Conservation (phyloP, 2,888 invertebrate genomes). For the Orthosia incerta region DNA sequence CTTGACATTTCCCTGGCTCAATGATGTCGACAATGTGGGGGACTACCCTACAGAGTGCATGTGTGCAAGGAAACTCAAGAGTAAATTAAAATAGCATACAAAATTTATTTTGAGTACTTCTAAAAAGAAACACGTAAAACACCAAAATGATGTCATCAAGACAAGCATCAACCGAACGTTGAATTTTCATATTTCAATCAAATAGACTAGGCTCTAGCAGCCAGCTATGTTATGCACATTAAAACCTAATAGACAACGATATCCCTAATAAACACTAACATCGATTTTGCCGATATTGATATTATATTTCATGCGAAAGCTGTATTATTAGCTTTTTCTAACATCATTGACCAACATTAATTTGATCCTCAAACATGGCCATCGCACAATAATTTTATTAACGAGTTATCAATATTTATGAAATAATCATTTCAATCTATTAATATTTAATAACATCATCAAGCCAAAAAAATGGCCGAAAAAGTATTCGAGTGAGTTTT, state of each 20-base stretch:
- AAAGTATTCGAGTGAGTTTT: constrained; percentile 75
- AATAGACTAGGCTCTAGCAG: too few species aligned
- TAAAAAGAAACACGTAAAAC: too few species aligned
- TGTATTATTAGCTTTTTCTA: constrained; percentile 52
- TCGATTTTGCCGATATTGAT: constrained; percentile 19
- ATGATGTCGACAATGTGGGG: constrained; percentile 9
- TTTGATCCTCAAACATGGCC: constrained; percentile 52
- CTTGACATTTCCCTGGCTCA: constrained; percentile 27
- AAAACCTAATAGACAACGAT: too few species aligned
- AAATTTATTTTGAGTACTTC: too few species aligned
- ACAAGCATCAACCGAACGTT: too few species aligned
- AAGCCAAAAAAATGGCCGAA: constrained; percentile 67
- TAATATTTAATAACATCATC: constrained; percentile 80
- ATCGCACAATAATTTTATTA: constrained; percentile 55
- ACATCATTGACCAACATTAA: constrained; percentile 38
- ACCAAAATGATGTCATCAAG: too few species aligned
- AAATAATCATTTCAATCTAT: constrained; percentile 68
- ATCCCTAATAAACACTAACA: constrained; percentile 14
- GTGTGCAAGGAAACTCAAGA: too few species aligned
- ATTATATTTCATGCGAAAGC: constrained; percentile 41
- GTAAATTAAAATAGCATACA: too few species aligned
- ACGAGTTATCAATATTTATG: constrained; percentile 63
- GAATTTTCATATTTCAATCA: too few species aligned
- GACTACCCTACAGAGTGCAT: too few species aligned
- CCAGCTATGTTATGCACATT: too few species aligned